phyloP scores from a whole-genome alignment of 2,888 invertebrate genomes.

The Leistus spinibarbis region DNA sequence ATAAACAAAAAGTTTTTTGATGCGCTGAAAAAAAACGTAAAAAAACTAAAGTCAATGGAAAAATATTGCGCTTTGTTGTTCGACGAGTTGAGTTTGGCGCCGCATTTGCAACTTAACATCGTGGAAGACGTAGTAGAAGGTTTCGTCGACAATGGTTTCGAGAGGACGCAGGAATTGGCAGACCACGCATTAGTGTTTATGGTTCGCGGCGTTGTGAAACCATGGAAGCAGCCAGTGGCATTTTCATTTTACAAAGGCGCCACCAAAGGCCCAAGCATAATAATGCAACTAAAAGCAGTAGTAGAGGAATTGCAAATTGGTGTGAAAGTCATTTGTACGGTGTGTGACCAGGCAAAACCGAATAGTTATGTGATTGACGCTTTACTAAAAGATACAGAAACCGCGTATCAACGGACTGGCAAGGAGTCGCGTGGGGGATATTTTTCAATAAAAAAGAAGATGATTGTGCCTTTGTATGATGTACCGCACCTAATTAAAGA shows the following conservation, averaged over 20 bases:
- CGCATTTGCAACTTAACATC: conserved; percentile 20
- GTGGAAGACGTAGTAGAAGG: conserved; percentile 3
- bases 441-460: not conserved
- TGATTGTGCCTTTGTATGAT: conserved; percentile 5
- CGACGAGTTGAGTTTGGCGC: conserved; percentile 31
- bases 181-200: conserved; percentile 40
- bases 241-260: conserved; percentile 13
- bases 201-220: conserved; percentile 31
- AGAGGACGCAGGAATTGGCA: conserved; percentile 22
- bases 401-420: not conserved
- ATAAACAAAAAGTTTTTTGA: conserved; percentile 25
- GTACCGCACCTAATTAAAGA: too few relatives aligned
- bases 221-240: conserved; percentile 34
- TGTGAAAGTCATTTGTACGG: conserved; percentile 1
- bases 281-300: not conserved
- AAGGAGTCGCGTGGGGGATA: not conserved
- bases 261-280: not conserved
- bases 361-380: not conserved
- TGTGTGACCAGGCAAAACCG: conserved; percentile 5
- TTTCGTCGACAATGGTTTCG: conserved; percentile 27
- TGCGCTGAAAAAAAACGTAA: conserved; percentile 20
- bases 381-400: not conserved
- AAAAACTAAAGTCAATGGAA: conserved; percentile 6
- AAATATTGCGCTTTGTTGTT: conserved; percentile 26
- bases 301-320: conserved; percentile 1